Evolutionary conservation across 2,888 invertebrate genomes (phyloP).

Genomic region (Adela reaumurella): DNA sequence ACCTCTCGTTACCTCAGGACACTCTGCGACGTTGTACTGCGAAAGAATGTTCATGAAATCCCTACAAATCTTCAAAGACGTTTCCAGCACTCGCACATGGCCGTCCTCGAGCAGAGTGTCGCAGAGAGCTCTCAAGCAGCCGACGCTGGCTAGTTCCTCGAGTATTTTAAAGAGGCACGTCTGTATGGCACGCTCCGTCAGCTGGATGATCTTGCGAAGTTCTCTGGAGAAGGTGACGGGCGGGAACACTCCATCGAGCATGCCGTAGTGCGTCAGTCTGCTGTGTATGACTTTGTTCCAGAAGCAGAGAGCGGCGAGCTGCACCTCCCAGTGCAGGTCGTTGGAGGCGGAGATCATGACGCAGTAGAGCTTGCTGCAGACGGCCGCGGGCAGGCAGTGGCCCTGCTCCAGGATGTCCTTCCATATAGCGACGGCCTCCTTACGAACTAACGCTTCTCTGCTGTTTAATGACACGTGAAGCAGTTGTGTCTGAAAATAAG

Average conservation of each 20-base stretch:
- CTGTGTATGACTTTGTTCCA: constrained; percentile 68
- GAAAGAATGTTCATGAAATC: constrained; percentile 52
- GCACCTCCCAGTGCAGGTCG: constrained; percentile 83
- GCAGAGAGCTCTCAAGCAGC: constrained; percentile 68
- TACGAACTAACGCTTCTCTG: constrained; percentile 73
- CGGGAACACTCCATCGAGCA: constrained; percentile 78
- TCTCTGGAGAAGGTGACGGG: constrained; percentile 76
- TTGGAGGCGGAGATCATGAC: constrained; percentile 63
- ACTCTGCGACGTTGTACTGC: constrained; percentile 45
- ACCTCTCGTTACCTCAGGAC: too few relatives aligned
- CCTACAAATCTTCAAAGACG: constrained; percentile 52
- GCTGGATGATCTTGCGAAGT: constrained; percentile 69
- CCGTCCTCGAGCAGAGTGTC: constrained; percentile 64
- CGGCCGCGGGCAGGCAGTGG: constrained; percentile 53
- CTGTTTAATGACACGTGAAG: constrained; percentile 60
- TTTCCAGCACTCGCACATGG: constrained; percentile 67
- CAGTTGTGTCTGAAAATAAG: constrained; percentile 42
- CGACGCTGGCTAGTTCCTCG: constrained; percentile 63
- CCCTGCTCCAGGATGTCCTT: constrained; percentile 15
- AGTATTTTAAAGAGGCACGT: constrained; percentile 63
- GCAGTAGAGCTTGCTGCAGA: constrained; percentile 55
- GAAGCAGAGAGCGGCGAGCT: constrained; percentile 65
- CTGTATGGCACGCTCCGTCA: constrained; percentile 65
- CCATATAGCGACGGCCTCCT: constrained; percentile 62
- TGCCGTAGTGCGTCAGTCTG: constrained; percentile 70